Evolutionary conservation across 1,140 invertebrate species (phyloP), one percentile per base, ranked within the genome.

Genomic region (Drosophila aff.): DNA sequence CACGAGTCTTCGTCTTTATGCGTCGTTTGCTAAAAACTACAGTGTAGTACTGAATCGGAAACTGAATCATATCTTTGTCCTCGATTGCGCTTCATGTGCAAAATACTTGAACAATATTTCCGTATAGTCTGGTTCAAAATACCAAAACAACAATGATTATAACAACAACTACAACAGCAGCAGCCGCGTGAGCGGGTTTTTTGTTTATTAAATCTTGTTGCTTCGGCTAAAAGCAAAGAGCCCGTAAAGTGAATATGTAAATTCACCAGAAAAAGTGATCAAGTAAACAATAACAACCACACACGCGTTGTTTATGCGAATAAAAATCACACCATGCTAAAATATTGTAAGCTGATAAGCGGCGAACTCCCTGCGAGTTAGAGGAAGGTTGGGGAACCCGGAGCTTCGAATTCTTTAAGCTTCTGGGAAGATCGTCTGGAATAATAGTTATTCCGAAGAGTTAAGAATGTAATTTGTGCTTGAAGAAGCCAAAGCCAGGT

Each of bases 291-390:
- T 44, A 79, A 79, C 58, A 79, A 76, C 44, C 62, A 47, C 62
- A 52, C n/a, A 64, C 61, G 50, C 67, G 62, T 71, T 87, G 84
- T 87, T 89, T 89, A 75, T 89, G 84, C 66, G 81, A 89, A 90
- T 74, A 62, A 55, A 58, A 66, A 26, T 58, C 64, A 78, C 75
- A 78, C 75, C 75, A 78, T 69, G 43, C 75, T 2, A 75, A 21
- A 55, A 40, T 46, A 41, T 61, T 41, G 75, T 67, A 61, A 69
- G 11, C 76, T 72, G 65, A 79, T 79, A 63, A 78, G 57, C 26
- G 26, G 23, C 13, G 15, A 62, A 53, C 36, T 53, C 52, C 50
- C 18, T 53, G 8, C 21, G 13, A n/a, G 60, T 50, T 49, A 33
- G 28, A 52, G 28, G 49, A 52, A 52, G 49, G 49, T 52, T 52